Conservation (phyloP, 2,888 invertebrate genomes). For the Acleris literana region DNA sequence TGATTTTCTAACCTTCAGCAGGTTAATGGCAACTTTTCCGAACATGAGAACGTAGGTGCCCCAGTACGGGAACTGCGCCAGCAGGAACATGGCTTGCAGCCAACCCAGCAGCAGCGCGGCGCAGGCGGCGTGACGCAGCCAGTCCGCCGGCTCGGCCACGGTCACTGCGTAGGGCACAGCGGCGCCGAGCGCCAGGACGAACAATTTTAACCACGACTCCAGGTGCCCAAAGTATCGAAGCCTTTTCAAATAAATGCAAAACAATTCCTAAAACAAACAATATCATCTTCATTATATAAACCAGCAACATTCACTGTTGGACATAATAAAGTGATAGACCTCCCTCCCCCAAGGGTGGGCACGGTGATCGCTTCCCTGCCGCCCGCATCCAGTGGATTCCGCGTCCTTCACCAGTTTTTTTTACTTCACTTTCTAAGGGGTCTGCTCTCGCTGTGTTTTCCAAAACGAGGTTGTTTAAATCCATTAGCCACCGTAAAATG, state of each 20-base stretch:
- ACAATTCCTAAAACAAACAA: constrained; percentile 13
- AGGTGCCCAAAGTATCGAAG: background rate
- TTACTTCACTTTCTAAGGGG: too few species aligned
- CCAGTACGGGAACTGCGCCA: constrained; percentile 65
- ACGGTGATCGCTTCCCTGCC: too few species aligned
- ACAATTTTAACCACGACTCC: constrained; percentile 13
- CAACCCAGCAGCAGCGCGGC: constrained; percentile 61
- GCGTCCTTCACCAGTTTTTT: too few species aligned
- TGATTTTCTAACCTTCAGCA: constrained; percentile 62
- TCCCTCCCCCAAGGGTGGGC: too few species aligned
- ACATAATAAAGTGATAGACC: too few species aligned
- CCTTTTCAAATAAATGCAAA: constrained; percentile 9
- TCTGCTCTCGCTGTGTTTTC: too few species aligned
- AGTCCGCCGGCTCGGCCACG: background rate
- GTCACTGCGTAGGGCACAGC: background rate
- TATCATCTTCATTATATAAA: background rate
- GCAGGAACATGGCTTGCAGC: constrained; percentile 66
- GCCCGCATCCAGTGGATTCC: too few species aligned
- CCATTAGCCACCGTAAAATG: too few species aligned
- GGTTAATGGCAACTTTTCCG: constrained; percentile 63
- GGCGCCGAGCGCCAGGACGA: background rate
- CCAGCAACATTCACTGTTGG: too few species aligned
- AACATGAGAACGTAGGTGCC: constrained; percentile 74
- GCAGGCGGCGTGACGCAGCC: constrained; percentile 16
- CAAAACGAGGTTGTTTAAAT: too few species aligned